A percentile compares a stretch with the other conserved stretches of the same genome.
Conservation (phyloP, 1,140 invertebrate species). For the Nymphalis io region DNA sequence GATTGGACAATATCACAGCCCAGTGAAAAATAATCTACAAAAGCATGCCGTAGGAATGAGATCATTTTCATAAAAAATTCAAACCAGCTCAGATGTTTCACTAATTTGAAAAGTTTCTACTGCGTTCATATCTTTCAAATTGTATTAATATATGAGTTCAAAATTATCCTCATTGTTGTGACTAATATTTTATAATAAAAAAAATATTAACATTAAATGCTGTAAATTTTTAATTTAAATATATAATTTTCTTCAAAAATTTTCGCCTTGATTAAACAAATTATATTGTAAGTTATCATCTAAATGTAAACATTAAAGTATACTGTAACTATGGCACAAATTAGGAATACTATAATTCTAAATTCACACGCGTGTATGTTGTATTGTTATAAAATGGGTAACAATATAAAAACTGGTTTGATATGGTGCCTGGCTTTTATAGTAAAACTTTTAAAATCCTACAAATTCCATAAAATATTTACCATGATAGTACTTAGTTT, state of each 20-base stretch:
- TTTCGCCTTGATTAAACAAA: neutral
- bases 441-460: neutral
- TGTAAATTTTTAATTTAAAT: slow-evolving; percentile 33
- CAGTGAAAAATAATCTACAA: slow-evolving; percentile 41
- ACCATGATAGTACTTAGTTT: neutral
- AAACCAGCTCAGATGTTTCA: neutral
- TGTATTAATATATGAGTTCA: too few relatives aligned
- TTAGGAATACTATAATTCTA: slow-evolving; percentile 40
- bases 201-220: too few relatives aligned
- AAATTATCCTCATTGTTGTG: too few relatives aligned
- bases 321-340: slow-evolving; percentile 51
- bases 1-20: slow-evolving; percentile 61
- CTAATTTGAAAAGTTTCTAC: neutral
- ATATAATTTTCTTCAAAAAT: slow-evolving; percentile 8
- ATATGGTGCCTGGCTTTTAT: neutral
- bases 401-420: neutral
- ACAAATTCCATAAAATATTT: neutral
- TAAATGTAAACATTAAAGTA: slow-evolving; percentile 16
- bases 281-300: slow-evolving; percentile 3
- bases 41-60: slow-evolving; percentile 48
- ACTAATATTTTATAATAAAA: too few relatives aligned
- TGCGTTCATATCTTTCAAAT: neutral
- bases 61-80: slow-evolving; percentile 39
- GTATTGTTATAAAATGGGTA: neutral
- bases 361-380: neutral